Evolutionary conservation across 2,888 invertebrate species (phyloP).

Genomic region (Cosmopolites sordidus): DNA sequence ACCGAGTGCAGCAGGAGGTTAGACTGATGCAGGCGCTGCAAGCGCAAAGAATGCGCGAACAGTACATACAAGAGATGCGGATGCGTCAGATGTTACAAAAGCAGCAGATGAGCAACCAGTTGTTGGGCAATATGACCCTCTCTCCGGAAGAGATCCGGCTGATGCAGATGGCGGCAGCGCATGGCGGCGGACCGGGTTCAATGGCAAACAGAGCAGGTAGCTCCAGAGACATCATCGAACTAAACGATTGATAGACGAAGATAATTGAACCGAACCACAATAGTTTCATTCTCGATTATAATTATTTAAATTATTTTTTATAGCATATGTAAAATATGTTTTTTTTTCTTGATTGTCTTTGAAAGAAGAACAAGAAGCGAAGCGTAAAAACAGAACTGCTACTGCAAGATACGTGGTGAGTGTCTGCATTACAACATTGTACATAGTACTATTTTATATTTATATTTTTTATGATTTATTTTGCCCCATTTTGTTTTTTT

Average conservation of each 20-base stretch:
- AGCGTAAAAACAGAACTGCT: no score
- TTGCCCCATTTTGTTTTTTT: neutral
- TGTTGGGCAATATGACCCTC: slow-evolving; percentile 16
- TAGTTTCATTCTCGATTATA: no score
- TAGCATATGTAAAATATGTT: no score
- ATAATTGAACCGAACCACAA: no score
- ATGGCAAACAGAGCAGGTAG: neutral
- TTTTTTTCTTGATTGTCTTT: no score
- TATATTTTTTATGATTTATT: neutral
- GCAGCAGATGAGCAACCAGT: slow-evolving; percentile 15
- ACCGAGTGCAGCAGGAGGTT: slow-evolving; percentile 39
- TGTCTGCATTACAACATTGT: no score
- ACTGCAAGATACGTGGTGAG: no score
- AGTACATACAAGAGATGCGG: slow-evolving; percentile 30
- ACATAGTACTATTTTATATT: neutral
- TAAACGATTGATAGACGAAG: slow-evolving; percentile 13
- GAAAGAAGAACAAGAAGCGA: no score
- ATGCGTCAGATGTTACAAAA: slow-evolving; percentile 29
- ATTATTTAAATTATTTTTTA: no score
- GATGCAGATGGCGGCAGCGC: slow-evolving; percentile 11
- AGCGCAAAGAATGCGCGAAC: slow-evolving; percentile 27
- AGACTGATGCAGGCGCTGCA: slow-evolving; percentile 35
- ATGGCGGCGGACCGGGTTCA: neutral
- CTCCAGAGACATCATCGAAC: slow-evolving; percentile 6
- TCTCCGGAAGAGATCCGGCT: slow-evolving; percentile 11